Conservation (phyloP, 2,888 invertebrate genomes). For the Ischnura elegans region DNA sequence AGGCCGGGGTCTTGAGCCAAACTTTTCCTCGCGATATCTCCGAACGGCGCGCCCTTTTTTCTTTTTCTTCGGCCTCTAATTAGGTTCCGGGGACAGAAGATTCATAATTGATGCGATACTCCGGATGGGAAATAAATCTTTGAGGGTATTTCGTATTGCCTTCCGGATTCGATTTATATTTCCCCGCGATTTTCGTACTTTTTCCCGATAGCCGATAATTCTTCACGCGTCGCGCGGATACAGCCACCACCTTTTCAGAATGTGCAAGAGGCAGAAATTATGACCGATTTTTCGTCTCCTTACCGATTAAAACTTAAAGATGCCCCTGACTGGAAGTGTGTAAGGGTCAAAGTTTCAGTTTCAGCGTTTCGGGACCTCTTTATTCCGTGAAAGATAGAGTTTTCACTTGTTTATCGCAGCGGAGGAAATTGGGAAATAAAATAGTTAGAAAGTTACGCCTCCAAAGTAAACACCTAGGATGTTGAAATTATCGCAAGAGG, state of each 20-base stretch:
- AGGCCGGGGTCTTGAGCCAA: neutral
- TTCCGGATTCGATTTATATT: conserved; percentile 37
- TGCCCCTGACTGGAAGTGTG: neutral
- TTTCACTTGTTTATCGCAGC: neutral
- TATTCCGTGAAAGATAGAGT: neutral
- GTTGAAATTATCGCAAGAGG: neutral
- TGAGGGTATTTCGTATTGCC: neutral
- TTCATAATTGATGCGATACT: conserved; percentile 40
- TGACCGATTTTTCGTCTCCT: neutral
- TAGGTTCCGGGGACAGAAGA: conserved; percentile 20
- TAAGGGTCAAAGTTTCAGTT: neutral
- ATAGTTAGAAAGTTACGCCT: neutral
- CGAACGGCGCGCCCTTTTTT: neutral
- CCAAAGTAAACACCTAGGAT: neutral
- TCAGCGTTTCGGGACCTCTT: neutral
- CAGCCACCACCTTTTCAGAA: neutral
- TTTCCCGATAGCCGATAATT: conserved; percentile 8
- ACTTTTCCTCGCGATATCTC: neutral
- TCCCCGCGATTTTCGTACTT: neutral
- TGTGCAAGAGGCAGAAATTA: neutral
- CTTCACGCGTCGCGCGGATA: neutral
- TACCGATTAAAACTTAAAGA: conserved; percentile 25
- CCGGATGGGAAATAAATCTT: neutral
- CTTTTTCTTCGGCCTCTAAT: conserved; percentile 12
- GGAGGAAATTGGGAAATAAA: neutral